Percentiles rank a stretch among this genome's conserved stretches.
Evolutionary conservation across 92 coral and sea anemone genomes (phyloP).

Genomic region (Desmophyllum pertusum): DNA sequence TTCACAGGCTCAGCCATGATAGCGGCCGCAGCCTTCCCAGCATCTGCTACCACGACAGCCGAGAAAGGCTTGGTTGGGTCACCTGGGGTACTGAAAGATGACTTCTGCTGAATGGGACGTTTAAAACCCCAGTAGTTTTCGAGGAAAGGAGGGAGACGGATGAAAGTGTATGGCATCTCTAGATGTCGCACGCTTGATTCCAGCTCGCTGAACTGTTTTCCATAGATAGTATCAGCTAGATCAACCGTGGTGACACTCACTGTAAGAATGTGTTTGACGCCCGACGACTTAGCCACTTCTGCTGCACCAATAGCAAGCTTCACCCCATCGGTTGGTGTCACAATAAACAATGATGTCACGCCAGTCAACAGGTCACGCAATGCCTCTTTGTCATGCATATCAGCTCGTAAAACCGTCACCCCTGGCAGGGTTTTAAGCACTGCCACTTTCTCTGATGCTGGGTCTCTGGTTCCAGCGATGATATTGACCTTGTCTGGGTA

Average conservation of each 20-base stretch:
- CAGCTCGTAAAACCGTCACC: slow-evolving; percentile 65
- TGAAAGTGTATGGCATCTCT: slow-evolving; percentile 49
- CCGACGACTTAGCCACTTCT: slow-evolving; percentile 64
- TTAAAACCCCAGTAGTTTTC: slow-evolving; percentile 61
- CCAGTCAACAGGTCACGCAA: slow-evolving; percentile 48
- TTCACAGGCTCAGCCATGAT: slow-evolving; percentile 67
- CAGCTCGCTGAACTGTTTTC: slow-evolving; percentile 58
- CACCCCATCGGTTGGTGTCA: slow-evolving; percentile 66
- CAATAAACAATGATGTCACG: slow-evolving; percentile 64
- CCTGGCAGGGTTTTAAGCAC: slow-evolving; percentile 42
- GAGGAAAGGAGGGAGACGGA: slow-evolving; percentile 75
- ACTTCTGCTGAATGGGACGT: slow-evolving; percentile 52
- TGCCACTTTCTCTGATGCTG: slow-evolving; percentile 36
- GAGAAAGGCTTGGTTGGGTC: slow-evolving; percentile 69
- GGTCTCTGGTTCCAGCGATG: slow-evolving; percentile 70
- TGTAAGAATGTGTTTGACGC: slow-evolving; percentile 60
- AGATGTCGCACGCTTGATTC: slow-evolving; percentile 56
- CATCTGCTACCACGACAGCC: slow-evolving; percentile 66
- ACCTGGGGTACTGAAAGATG: slow-evolving; percentile 50
- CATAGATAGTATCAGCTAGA: slow-evolving; percentile 50
- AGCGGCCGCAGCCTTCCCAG: slow-evolving; percentile 77
- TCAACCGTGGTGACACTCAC: slow-evolving; percentile 57
- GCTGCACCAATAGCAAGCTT: slow-evolving; percentile 67
- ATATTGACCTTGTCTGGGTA: slow-evolving; percentile 59
- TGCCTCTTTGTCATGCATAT: slow-evolving; percentile 63